Base-by-base conservation (phyloP, 2,888 invertebrate genomes). In the Spatulosminthurus flaviceps region DNA sequence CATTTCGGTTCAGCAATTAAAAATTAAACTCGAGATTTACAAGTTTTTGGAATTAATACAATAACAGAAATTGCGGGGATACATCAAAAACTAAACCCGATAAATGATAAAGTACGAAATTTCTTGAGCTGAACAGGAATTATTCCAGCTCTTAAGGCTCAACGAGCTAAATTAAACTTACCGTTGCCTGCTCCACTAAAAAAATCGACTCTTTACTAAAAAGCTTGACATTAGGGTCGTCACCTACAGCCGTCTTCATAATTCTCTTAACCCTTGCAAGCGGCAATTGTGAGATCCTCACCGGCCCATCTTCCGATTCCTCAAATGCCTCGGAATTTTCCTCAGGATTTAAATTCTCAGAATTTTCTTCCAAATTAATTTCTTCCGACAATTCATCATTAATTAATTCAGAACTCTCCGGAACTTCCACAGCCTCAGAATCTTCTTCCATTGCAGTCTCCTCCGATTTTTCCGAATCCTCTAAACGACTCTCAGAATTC, bases 261-360 rank as follows among this genome's bases (percentile, higher is more conserved):
- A 76, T 76, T 76, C 42, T 43, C 22, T 76, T 76, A n/a, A 76
- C 5, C 22, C 34, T 76, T 13, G 76, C 16, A 9, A 66, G n/a
- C 16, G 76, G 76, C 2, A 76, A 66, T 19, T 64, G 76, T 5
- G 21, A 9, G 2, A 28, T 21, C 11, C 21, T 66, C 19, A 19
- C 19, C 4, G 34, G 21, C 1, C 9, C 73, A 24, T 73, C 24
- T 11, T 24, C 34, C 2, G 41, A 21, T 7, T 60, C 60, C 16
- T 60, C 60, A 21, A 21, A 21, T 60, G 4, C 60, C 16, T 60
- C 60, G 4, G 22, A 60, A 16, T 19, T 2, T 60, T 60, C 60
- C 60, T 60, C 60, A 7, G 19, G 19, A 21, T 60, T 21, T 21
- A 5, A 13, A 5, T 1, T 21, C 22, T 24, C 26, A 24, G 66